Conservation (phyloP, 2,113 vertebrate species). For the Tetrao urogallus region DNA sequence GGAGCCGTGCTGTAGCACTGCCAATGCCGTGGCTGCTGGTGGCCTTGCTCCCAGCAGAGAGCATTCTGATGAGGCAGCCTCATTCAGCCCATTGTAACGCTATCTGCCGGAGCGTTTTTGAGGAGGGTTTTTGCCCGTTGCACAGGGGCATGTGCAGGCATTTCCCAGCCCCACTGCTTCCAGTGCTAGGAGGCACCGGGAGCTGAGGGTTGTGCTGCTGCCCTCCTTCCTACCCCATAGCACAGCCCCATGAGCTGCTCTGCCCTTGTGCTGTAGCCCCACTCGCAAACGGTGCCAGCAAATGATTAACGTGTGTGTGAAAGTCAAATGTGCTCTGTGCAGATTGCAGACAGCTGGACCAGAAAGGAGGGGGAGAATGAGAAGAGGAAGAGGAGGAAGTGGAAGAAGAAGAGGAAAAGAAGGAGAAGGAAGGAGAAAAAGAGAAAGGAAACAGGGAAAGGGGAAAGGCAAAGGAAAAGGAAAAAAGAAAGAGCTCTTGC, state of each 20-base stretch:
- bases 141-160: fast-evolving
- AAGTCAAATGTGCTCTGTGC: not conserved
- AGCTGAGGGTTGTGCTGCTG: not conserved
- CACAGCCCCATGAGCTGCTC: not conserved
- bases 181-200: fast-evolving
- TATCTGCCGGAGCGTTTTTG: not conserved
- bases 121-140: not conserved
- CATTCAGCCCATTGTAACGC: not conserved
- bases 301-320: not conserved
- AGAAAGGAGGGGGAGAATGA: not conserved
- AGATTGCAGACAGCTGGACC: not conserved
- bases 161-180: not conserved
- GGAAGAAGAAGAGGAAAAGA: fast-evolving
- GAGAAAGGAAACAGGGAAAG: fast-evolving
- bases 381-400: too few species aligned
- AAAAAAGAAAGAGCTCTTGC: not conserved
- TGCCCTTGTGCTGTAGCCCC: fast-evolving
- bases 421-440: fast-evolving
- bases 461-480: not conserved
- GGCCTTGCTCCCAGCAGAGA: not conserved
- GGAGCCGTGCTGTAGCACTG: not conserved
- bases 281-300: not conserved
- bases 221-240: fast-evolving
- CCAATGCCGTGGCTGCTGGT: not conserved
- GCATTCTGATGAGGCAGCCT: not conserved